phyloP scores from a whole-genome alignment of 2,797 vertebrate genomes.

The Tangara arthus region DNA sequence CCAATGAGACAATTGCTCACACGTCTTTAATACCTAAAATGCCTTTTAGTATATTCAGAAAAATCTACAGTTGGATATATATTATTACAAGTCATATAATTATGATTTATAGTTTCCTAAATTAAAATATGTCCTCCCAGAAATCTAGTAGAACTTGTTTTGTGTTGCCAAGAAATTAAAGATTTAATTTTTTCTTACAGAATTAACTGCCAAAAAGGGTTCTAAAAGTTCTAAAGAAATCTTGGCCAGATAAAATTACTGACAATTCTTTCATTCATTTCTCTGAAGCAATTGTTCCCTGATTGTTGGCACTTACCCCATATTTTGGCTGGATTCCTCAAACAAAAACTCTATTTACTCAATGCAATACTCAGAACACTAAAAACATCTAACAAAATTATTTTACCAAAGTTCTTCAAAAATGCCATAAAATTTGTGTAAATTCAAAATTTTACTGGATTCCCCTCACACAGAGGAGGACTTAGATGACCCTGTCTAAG shows the following conservation, averaged over 20 bases:
- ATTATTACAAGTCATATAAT: not conserved
- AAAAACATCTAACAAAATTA: not conserved
- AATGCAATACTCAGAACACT: not conserved
- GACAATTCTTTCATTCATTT: not conserved
- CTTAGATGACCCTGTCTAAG: not conserved
- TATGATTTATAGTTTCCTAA: not conserved
- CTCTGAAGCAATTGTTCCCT: not conserved
- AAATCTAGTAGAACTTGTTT: not conserved
- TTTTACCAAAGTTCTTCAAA: not conserved
- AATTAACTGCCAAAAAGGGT: rapidly evolving
- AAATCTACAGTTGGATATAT: not conserved
- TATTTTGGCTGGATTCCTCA: not conserved
- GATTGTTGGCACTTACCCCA: rapidly evolving
- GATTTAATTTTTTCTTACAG: not conserved
- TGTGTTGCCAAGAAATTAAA: not conserved
- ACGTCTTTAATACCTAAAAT: not conserved
- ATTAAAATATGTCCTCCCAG: not conserved
- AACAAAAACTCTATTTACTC: not conserved
- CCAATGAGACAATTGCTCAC: not conserved
- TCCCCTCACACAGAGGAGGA: not conserved
- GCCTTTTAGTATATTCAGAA: not conserved
- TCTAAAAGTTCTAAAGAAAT: not conserved
- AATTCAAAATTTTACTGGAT: not conserved
- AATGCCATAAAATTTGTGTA: not conserved
- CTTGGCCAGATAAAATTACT: not conserved